Conservation (phyloP, 2,113 vertebrate species). For the Phoxinus phoxinus region DNA sequence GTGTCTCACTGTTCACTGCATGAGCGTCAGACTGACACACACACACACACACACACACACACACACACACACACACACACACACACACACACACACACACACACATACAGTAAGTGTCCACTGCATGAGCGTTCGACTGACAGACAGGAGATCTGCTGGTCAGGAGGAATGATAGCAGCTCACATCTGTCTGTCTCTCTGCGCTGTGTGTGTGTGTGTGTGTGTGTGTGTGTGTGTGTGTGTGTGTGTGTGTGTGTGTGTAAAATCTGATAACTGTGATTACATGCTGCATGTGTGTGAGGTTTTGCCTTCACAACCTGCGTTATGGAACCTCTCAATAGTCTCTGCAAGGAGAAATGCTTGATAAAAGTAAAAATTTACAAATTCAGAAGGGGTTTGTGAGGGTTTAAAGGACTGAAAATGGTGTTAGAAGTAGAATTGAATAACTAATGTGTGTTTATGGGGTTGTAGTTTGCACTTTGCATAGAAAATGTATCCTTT, state of each 20-base stretch:
- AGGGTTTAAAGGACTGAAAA: neutral
- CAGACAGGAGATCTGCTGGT: neutral
- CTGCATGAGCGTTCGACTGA: constrained; percentile 30
- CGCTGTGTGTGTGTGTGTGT: constrained; percentile 4
- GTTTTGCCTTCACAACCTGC: neutral
- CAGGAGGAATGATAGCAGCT: neutral
- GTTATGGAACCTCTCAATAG: too few relatives aligned
- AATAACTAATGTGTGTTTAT: neutral
- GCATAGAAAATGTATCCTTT: neutral
- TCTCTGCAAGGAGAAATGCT: neutral
- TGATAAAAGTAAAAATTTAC: neutral
- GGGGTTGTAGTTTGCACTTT: too few relatives aligned
- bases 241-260: too few relatives aligned
- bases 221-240: too few relatives aligned
- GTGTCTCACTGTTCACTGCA: constrained; percentile 58
- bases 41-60: too few relatives aligned
- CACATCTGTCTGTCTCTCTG: neutral
- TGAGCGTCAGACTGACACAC: constrained; percentile 21
- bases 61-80: too few relatives aligned
- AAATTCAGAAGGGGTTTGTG: neutral
- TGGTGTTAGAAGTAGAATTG: neutral
- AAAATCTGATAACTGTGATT: too few relatives aligned
- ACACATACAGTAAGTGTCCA: constrained; percentile 40
- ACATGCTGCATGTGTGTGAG: too few relatives aligned
- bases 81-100: too few relatives aligned